Evolutionary conservation across 2,888 invertebrate species (phyloP), one percentile per base, ranked within the genome.

Genomic region (Dyspetes luteomarginatus): DNA sequence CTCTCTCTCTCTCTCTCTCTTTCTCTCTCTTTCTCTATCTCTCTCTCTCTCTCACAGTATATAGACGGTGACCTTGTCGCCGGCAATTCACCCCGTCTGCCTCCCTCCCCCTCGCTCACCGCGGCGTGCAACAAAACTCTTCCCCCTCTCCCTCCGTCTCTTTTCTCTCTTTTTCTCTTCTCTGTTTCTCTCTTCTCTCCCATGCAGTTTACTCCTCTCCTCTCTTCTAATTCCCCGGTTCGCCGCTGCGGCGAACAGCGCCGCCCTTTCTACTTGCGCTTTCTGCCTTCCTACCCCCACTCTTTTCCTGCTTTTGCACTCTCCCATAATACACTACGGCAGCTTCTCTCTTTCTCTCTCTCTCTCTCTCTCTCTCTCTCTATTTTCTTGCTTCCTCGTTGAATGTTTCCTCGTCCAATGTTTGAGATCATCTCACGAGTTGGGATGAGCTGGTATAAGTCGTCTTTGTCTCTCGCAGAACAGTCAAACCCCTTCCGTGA

Each of bases 51-150:
- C 15, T 45, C 30, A 7, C 30, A 9, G 30, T 30, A 88, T 89
- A 88, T 88, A 90, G 89, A 90, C 89, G 89, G 89, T 90, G 90
- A 90, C 90, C 90, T 90, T 90, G 90, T 90, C 90, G 90, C 86
- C 90, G 90, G 90, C 89, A 89, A 90, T 91, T 90, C 91, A 91
- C 90, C 90, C 91, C 90, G 90, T 90, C 89, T 88, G 88, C 84
- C 85, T 88, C 87, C 87, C 81, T 60, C 81, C 84, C 81, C 84
- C 75, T 80, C 79, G 69, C 80, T 30, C 81, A 68, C 72, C 82
- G 77, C 81, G 60, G 73, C 78, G 71, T 74, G 77, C 78, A 72
- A 69, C 78, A 64, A 65, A 55, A 68, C 72, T 65, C 72, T 50
- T 72, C 69, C 71, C 64, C 69, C 72, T 79, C 48, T 75, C 41